Conservation (phyloP, 2,797 vertebrate species). For the Pipistrellus nathusii region DNA sequence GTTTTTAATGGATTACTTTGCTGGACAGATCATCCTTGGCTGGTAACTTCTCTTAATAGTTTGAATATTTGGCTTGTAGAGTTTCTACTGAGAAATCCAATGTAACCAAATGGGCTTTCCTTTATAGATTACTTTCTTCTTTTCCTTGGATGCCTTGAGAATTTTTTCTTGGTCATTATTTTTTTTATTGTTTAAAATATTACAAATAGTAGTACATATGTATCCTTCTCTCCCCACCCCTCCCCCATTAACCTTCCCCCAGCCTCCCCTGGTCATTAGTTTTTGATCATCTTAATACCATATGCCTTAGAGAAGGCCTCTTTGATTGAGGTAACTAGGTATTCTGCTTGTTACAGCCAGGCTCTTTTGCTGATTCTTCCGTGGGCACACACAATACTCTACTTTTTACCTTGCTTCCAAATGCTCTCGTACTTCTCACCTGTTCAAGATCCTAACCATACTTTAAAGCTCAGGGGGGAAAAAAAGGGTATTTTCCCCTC, state of each 20-base stretch:
- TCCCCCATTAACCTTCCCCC: too few species aligned
- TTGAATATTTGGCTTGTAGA: neutral
- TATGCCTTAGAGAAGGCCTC: neutral
- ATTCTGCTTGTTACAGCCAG: neutral
- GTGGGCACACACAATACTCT: neutral
- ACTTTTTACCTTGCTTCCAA: constrained; percentile 9
- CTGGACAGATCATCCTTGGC: neutral
- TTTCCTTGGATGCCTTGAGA: neutral
- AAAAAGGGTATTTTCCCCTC: neutral
- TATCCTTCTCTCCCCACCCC: too few species aligned
- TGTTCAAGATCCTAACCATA: neutral
- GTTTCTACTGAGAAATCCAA: neutral
- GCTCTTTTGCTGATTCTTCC: neutral
- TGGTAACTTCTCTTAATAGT: neutral
- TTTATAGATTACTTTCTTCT: neutral
- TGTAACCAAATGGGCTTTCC: neutral
- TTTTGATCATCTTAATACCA: neutral
- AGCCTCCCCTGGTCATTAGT: neutral
- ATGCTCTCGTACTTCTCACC: neutral
- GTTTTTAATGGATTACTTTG: neutral
- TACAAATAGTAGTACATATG: too few species aligned
- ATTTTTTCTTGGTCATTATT: neutral
- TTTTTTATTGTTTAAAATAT: neutral
- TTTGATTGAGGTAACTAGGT: neutral
- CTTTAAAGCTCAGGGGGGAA: neutral